Evolutionary conservation across 2,113 vertebrate genomes (phyloP).

Genomic region (Steatornis caripensis): DNA sequence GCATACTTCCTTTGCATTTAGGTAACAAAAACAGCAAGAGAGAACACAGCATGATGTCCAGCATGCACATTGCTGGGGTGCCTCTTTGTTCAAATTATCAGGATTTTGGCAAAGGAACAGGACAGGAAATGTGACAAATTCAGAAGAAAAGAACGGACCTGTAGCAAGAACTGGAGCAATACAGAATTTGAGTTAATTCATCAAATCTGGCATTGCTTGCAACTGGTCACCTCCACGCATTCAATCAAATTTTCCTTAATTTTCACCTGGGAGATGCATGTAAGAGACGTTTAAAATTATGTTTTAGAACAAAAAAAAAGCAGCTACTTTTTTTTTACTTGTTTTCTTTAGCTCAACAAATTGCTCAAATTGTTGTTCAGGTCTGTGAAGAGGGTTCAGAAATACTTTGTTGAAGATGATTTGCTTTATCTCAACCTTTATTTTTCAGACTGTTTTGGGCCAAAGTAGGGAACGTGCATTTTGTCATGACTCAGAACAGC

Average conservation of each 20-base stretch:
- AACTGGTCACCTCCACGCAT: not conserved
- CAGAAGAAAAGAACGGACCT: not conserved
- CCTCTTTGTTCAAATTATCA: not conserved
- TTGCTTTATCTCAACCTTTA: not conserved
- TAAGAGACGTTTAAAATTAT: not conserved
- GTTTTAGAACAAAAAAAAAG: not conserved
- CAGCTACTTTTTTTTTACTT: not conserved
- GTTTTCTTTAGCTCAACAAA: not conserved
- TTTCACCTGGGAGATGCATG: not conserved
- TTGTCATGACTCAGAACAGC: not conserved
- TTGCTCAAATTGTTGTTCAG: not conserved
- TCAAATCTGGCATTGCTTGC: not conserved
- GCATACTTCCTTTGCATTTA: not conserved
- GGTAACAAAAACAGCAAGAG: not conserved
- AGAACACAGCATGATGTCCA: fast-evolving
- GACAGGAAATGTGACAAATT: not conserved
- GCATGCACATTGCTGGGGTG: not conserved
- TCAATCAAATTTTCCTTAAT: not conserved
- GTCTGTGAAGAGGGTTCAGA: not conserved
- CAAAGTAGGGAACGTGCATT: not conserved
- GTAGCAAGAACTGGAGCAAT: not conserved
- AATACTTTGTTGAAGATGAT: not conserved
- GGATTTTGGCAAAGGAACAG: not conserved
- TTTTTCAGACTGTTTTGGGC: not conserved
- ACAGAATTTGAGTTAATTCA: not conserved